Percentiles rank a stretch among this genome's conserved stretches.
phyloP scores from a whole-genome alignment of 2,113 vertebrate species.

The Pangasianodon gigas region DNA sequence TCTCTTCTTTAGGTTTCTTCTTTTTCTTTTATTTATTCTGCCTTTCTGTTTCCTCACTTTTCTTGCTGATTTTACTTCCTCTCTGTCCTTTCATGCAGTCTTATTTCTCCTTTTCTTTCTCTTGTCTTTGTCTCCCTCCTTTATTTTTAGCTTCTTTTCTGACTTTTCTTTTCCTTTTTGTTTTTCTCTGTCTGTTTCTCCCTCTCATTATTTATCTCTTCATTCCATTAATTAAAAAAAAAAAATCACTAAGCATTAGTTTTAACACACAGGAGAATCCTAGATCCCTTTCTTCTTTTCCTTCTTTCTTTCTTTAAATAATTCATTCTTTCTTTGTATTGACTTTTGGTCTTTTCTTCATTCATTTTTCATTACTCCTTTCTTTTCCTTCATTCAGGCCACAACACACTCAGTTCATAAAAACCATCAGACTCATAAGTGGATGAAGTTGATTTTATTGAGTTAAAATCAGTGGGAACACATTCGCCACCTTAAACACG shows the following conservation, averaged over 20 bases:
- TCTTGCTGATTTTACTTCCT: neutral
- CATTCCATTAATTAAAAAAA: neutral
- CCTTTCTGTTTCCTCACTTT: no score
- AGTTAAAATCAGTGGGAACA: constrained; percentile 48
- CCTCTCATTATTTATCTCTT: neutral
- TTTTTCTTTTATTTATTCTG: neutral
- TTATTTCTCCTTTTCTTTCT: neutral
- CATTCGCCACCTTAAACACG: constrained; percentile 45
- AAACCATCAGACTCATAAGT: neutral
- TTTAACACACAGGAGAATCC: neutral
- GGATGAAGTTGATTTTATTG: constrained; percentile 65
- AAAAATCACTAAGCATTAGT: neutral
- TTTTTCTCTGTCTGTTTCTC: no score
- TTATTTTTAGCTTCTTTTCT: neutral
- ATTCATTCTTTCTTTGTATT: no score
- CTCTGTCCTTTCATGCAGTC: neutral
- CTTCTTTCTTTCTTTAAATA: no score
- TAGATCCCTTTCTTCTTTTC: constrained; percentile 65
- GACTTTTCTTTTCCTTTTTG: no score
- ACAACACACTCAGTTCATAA: neutral
- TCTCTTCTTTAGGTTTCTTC: no score
- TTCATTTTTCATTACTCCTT: no score
- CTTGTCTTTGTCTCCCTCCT: neutral
- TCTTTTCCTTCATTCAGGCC: neutral
- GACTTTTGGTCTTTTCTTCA: neutral